Evolutionary conservation across 2,888 invertebrate species (phyloP), one percentile per base, ranked within the genome.

Genomic region (Hirtodrosophila duncani): DNA sequence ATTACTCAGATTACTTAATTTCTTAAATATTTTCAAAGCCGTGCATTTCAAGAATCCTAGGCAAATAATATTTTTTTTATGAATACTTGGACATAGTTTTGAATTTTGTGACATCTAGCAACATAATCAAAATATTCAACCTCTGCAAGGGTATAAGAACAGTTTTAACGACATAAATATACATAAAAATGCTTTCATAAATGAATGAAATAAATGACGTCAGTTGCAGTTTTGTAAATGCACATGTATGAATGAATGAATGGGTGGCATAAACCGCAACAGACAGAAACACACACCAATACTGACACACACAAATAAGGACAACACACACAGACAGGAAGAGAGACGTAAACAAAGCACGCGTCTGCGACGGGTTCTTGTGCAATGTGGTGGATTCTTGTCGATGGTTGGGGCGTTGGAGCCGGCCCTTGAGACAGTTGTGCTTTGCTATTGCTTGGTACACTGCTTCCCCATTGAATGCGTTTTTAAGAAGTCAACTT

Each of bases 401-500:
- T 27, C 39, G 43, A 17, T 55, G 49, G 42, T 21, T 50, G 26
- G 9, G 49, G 9, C 13, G 20, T n/a, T 41, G 41, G 41, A 21
- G 38, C 37, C 21, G 29, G 49, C 69, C 58, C 78, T 78, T 77
- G 80, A 72, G 78, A 72, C 69, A 55, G 37, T 61, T 44, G 34
- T 48, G 30, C 23, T 46, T 41, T 64, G 60, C 41, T 60, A 18
- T 23, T 56, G 14, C 59, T 37, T 33, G n/a, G n/a, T n/a, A n/a
- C n/a, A n/a, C n/a, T n/a, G 44, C 44, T 58, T 50, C 59, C 37
- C 50, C 55, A 50, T 57, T 39, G 49, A 66, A 58, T 53, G 51
- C 69, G 52, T 60, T 78, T 72, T 75, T 74, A 74, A 74, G 55
- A 58, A 81, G 75, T 81, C 81, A 81, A 77, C 67, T 70, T 72